A percentile compares a stretch with the other conserved stretches of the same genome.
Evolutionary conservation across 2,797 vertebrate genomes (phyloP).

Genomic region (Arremon aurantiirostris): DNA sequence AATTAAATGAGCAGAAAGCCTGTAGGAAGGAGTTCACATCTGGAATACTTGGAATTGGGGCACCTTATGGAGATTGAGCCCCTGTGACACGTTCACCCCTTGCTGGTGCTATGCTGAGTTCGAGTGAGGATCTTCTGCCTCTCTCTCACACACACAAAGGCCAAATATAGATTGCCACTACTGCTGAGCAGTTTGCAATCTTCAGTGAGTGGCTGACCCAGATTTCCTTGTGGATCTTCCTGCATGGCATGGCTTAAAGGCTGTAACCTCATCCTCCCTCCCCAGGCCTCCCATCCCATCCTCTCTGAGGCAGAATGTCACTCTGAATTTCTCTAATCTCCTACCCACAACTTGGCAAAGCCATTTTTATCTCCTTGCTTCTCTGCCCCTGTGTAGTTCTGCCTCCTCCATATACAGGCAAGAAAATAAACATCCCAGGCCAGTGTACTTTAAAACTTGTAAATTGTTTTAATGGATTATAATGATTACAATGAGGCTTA

Average conservation of each 20-base stretch:
- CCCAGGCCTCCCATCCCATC: not conserved
- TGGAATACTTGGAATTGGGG: not conserved
- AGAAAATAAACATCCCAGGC: not conserved
- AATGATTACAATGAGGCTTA: not conserved
- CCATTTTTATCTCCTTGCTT: not conserved
- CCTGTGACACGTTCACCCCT: not conserved
- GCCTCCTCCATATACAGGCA: not conserved
- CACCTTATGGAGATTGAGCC: not conserved
- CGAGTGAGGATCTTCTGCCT: not conserved
- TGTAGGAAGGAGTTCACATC: not conserved
- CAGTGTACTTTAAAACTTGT: not conserved
- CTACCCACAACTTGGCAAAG: not conserved
- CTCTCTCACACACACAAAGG: not conserved
- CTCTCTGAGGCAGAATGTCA: not conserved
- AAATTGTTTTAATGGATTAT: not conserved
- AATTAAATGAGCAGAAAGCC: not conserved
- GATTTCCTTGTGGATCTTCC: constrained; percentile 7
- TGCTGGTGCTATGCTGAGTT: not conserved
- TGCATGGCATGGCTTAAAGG: constrained; percentile 11
- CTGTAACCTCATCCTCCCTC: constrained; percentile 8
- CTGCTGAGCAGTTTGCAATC: not conserved
- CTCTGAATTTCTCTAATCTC: not conserved
- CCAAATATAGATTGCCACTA: not conserved
- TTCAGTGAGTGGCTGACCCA: constrained; percentile 11
- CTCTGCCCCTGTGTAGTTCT: not conserved